Evolutionary conservation across 2,888 invertebrate species (phyloP).

Genomic region (Mesopsocus fuscifrons): DNA sequence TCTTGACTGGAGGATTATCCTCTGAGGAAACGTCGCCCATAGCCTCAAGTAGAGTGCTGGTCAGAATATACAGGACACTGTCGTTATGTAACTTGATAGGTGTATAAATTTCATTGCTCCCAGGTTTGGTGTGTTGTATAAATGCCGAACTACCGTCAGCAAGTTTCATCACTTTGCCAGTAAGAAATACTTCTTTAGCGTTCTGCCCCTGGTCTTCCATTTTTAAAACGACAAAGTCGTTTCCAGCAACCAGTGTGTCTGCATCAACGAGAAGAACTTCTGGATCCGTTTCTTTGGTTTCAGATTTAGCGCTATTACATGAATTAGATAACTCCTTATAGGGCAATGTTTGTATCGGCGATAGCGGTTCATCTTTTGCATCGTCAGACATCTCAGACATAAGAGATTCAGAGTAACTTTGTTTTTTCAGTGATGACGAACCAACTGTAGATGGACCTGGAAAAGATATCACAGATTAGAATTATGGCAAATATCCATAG

Average conservation of each 20-base stretch:
- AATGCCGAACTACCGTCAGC: slow-evolving; percentile 1
- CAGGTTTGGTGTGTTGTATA: slow-evolving; percentile 2
- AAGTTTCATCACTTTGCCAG: neutral
- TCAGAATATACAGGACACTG: slow-evolving; percentile 5
- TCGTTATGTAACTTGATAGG: slow-evolving; percentile 3
- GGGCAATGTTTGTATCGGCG: no score
- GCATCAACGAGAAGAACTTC: neutral
- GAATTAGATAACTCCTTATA: no score
- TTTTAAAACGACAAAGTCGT: neutral
- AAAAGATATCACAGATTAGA: no score
- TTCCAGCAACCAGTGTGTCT: neutral
- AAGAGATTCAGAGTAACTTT: no score
- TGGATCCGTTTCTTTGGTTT: no score
- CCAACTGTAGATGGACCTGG: no score
- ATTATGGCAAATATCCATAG: no score
- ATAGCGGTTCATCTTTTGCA: no score
- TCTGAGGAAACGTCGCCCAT: neutral
- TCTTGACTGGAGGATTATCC: slow-evolving; percentile 14
- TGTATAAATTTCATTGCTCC: slow-evolving; percentile 5
- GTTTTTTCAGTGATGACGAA: no score
- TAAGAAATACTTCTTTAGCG: neutral
- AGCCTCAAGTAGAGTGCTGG: neutral
- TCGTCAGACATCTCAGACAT: no score
- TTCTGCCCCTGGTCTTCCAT: neutral
- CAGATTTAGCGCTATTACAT: no score